These are phyloP conservation scores for Leptinotarsa texana DNA, from an alignment of 1,140 invertebrate genomes.

Conservation along the genomic window DNA sequence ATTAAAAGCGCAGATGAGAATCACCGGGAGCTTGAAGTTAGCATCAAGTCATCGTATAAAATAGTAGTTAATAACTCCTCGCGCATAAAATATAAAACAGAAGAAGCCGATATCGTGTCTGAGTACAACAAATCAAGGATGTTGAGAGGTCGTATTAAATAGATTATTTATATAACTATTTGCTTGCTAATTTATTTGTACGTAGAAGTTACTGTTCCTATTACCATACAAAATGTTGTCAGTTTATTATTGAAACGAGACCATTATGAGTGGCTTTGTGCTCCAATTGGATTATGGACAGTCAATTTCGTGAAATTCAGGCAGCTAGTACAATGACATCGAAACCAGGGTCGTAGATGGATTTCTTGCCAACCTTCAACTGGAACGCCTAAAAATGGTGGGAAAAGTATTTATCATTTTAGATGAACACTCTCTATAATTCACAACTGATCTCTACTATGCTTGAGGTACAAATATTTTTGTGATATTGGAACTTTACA, in stretches of 20 bases:
- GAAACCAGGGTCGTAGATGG: too few relatives aligned
- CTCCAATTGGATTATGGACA: background rate
- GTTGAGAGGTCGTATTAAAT: conserved; percentile 39
- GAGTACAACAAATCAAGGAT: conserved; percentile 38
- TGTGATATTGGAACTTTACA: too few relatives aligned
- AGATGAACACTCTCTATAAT: too few relatives aligned
- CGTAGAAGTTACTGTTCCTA: conserved; percentile 37
- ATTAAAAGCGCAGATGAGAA: background rate
- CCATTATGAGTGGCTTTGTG: background rate
- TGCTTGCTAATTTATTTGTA: conserved; percentile 39
- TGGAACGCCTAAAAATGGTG: too few relatives aligned
- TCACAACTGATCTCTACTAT: too few relatives aligned
- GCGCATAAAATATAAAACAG: conserved; percentile 39
- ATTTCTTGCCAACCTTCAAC: too few relatives aligned
- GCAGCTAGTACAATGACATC: too few relatives aligned
- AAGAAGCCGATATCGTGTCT: conserved; percentile 41
- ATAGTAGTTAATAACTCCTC: conserved; percentile 34
- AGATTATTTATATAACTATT: conserved; percentile 42
- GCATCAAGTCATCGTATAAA: conserved; percentile 17
- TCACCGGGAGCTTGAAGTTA: conserved; percentile 4
- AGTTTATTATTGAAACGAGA: conserved; percentile 6
- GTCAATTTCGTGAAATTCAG: background rate
- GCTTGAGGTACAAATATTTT: too few relatives aligned
- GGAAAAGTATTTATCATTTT: too few relatives aligned
- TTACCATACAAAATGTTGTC: conserved; percentile 41